Base-by-base conservation (phyloP, 37 sponge, comb jelly and placozoan species). In the Haliclona indistincta region DNA sequence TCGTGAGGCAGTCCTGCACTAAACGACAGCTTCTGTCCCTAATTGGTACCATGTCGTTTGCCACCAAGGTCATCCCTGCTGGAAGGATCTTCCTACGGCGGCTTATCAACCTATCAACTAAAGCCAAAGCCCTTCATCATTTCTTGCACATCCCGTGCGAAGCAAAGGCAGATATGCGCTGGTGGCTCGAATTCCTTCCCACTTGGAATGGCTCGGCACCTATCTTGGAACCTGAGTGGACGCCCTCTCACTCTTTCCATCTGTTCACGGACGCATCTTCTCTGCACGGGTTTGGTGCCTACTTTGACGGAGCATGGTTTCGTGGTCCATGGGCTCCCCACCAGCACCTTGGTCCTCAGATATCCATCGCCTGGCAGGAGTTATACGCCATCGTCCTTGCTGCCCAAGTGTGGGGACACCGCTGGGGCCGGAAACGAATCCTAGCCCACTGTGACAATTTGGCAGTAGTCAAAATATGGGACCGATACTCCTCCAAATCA, bases 21-120 rank as follows among this genome's bases (percentile, higher is more conserved):
- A 74, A 64, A 64, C 75, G 64, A 25, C 32, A 74, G 64, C 64
- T 74, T n/a, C 75, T 38, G 65, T 56, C 61, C 37, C 38, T 74
- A 37, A 65, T 65, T 4, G 75, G 75, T 26, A 30, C 23, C 17
- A 68, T 74, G 28, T 37, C 37, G 34, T 37, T 38, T 37, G 63
- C 75, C 22, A 23, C 64, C 36, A 74, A 56, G 64, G 75, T 74
- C 3, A 68, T 74, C 23, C 32, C 25, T 22, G 65, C 75, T 33
- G 75, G 75, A 25, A n/a, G 75, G n/a, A 20, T 37, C n/a, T 74
- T 74, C 64, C 38, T 74, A n/a, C 64, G 64, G 19, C 32, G 75
- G 58, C 56, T 70, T 43, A 70, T 70, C 29, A 60, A 70, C 70
- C 25, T 68, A 53, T 25, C 52, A 10, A 68, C 69, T 13, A 67